Evolutionary conservation across 2,888 invertebrate species (phyloP), one percentile per base, ranked within the genome.

Genomic region (Drosophila nr. perissopoda): DNA sequence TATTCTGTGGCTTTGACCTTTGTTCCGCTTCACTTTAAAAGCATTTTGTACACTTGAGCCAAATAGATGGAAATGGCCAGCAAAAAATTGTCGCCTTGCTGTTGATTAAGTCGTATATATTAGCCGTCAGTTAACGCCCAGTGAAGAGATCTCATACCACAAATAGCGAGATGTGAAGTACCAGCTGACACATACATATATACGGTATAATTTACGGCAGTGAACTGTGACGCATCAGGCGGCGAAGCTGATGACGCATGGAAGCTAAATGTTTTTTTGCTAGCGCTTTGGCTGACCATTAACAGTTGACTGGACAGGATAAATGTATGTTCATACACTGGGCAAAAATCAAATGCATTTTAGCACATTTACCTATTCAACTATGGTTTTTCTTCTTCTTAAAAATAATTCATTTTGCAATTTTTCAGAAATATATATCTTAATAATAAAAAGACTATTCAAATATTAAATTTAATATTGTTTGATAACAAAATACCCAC

Each of bases 161-260:
- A 18, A 73, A 69, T 45, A 5, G 6, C 16, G 16, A 21, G 48
- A 38, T 49, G 60, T 27, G 27, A 59, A 59, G 27, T n/a, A n/a
- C 52, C 52, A 36, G 69, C 40, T 63, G 63, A 45, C 59, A 69
- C 36, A 59, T 33, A 21, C 7, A 8, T 48, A 8, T 31, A 33
- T 8, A 10, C 16, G 25, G 7, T 27, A n/a, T 56, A 4, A 27
- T 38, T 38, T 8, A 27, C 53, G 21, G 29, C 52, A 21, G 18
- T 48, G 45, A 63, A 54, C 56, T 69, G 49, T 75, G 74, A 78
- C 79, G 62, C 78, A 73, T 57, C 53, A 13, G 48, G 34, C 40
- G 25, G 18, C 63, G 57, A 70, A 63, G 54, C 62, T 63, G 82
- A 73, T 86, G 84, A 83, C 84, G 84, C 75, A 81, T 59, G 40